Evolutionary conservation across 2,113 vertebrate species (phyloP).

Genomic region (Gymnarchus niloticus): DNA sequence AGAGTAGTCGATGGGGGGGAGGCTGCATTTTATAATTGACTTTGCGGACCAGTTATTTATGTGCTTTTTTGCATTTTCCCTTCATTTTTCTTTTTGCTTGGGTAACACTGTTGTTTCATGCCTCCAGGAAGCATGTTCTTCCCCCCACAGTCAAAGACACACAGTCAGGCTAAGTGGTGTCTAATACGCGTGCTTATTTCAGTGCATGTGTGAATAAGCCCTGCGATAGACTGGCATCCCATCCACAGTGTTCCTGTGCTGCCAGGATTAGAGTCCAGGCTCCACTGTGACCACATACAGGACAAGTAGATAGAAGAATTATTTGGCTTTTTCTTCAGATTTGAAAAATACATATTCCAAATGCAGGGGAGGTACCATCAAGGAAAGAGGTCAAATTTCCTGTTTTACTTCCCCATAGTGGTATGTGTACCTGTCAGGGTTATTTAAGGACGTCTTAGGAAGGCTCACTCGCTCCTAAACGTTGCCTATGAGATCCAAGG

Average conservation of each 20-base stretch:
- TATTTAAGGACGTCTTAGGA: constrained; percentile 34
- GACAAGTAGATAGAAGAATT: neutral
- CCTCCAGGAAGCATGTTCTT: neutral
- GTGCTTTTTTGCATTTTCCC: neutral
- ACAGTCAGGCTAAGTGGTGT: neutral
- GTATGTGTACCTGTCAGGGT: neutral
- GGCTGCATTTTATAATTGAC: neutral
- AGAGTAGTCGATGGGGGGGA: neutral
- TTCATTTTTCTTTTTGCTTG: neutral
- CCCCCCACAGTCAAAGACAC: neutral
- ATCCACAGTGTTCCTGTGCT: neutral
- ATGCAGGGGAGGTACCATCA: neutral
- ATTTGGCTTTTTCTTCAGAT: neutral
- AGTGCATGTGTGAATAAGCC: neutral
- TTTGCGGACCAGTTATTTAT: neutral
- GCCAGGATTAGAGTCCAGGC: neutral
- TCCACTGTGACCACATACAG: neutral
- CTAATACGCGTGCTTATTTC: neutral
- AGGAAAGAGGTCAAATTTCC: neutral
- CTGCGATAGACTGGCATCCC: neutral
- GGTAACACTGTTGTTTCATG: neutral
- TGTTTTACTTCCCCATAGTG: neutral
- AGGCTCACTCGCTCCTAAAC: constrained; percentile 46
- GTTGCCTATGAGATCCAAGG: constrained; percentile 51
- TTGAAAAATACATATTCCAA: neutral